phyloP scores from a whole-genome alignment of 2,797 vertebrate genomes.

The Enteromius anoplus region DNA sequence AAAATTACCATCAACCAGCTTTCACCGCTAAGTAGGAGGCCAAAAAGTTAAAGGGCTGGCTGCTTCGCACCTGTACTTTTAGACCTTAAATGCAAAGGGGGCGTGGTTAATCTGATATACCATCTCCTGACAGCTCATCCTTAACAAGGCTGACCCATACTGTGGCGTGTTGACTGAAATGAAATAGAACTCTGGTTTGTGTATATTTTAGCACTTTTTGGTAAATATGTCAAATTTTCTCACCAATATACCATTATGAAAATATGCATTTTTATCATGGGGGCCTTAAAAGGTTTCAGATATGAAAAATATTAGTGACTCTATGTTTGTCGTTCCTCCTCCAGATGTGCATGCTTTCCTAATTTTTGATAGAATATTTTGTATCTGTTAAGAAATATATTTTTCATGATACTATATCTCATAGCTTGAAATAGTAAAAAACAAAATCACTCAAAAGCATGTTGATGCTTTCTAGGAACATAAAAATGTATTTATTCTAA shows the following conservation, averaged over 20 bases:
- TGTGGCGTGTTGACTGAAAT: not conserved
- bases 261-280: not conserved
- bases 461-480: not conserved
- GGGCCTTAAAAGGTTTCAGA: not conserved
- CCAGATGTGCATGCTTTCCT: not conserved
- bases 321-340: not conserved
- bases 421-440: not conserved
- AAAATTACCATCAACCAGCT: too few species aligned
- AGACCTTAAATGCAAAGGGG: too few species aligned
- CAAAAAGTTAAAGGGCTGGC: too few species aligned
- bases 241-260: not conserved
- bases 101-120: not conserved
- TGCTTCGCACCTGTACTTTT: too few species aligned
- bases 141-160: slow-evolving; percentile 1
- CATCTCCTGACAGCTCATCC: not conserved
- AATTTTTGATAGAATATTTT: not conserved
- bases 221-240: not conserved
- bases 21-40: too few species aligned
- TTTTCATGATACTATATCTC: not conserved
- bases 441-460: not conserved
- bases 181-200: not conserved
- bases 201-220: not conserved
- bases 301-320: not conserved
- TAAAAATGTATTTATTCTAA: not conserved
- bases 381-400: not conserved